These are phyloP conservation scores for Columba livia DNA, from an alignment of 2,113 vertebrate genomes.

Conservation along the genomic window DNA sequence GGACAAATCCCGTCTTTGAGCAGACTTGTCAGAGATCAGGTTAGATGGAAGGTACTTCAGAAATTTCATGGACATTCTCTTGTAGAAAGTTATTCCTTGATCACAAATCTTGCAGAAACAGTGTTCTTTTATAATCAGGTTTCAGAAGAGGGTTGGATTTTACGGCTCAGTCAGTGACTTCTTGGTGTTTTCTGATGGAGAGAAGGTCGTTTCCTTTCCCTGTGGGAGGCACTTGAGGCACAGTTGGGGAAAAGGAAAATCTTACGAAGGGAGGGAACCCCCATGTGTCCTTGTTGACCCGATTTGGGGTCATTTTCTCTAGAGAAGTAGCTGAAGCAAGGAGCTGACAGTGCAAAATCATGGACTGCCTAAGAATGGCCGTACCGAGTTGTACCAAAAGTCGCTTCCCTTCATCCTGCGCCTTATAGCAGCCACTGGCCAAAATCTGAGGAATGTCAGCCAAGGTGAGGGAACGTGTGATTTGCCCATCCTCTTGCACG, in stretches of 20 bases:
- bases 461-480: background rate
- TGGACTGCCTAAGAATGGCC: background rate
- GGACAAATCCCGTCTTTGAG: background rate
- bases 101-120: background rate
- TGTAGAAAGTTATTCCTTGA: background rate
- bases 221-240: no score
- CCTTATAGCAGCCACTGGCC: background rate
- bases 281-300: fast-evolving
- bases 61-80: fast-evolving
- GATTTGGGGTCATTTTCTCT: background rate
- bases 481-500: background rate
- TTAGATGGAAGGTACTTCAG: background rate
- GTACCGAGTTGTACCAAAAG: background rate
- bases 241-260: background rate
- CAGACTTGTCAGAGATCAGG: background rate
- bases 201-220: background rate
- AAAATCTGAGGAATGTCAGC: background rate
- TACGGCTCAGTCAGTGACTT: background rate
- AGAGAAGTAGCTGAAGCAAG: background rate
- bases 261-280: background rate
- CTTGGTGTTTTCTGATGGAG: background rate
- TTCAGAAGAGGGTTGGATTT: background rate
- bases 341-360: fast-evolving
- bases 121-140: background rate
- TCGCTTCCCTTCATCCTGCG: background rate